Conservation (phyloP, 2,888 invertebrate genomes). For the Ophioninae sp. region DNA sequence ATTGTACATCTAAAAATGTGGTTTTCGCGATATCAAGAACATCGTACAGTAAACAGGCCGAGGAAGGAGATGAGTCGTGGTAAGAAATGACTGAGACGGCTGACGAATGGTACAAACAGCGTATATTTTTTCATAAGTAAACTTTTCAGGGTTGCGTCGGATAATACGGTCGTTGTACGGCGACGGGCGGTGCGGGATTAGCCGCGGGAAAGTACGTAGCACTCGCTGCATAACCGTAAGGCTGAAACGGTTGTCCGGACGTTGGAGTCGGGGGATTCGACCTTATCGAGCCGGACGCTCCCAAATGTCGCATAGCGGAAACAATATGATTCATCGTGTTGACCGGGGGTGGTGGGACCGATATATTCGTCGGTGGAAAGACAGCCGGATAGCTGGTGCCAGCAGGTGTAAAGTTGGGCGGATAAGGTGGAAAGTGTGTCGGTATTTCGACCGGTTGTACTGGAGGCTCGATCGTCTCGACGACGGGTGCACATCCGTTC, state of each 20-base stretch:
- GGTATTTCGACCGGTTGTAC: constrained; percentile 74
- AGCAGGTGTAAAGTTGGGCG: constrained; percentile 72
- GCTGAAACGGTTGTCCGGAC: constrained; percentile 70
- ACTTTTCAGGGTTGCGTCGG: constrained; percentile 73
- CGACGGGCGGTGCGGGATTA: constrained; percentile 72
- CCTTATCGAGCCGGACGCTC: constrained; percentile 69
- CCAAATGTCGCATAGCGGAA: constrained; percentile 73
- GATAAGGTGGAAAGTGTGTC: constrained; percentile 74
- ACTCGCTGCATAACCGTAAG: constrained; percentile 76
- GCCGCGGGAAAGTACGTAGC: constrained; percentile 75
- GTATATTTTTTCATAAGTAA: constrained; percentile 49
- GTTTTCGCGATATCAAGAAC: neutral
- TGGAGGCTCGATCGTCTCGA: constrained; percentile 70
- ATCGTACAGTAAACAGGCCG: neutral
- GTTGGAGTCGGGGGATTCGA: constrained; percentile 70
- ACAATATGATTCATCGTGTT: constrained; percentile 77
- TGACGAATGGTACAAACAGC: constrained; percentile 44
- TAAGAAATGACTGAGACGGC: neutral
- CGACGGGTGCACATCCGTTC: constrained; percentile 75
- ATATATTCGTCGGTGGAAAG: constrained; percentile 77
- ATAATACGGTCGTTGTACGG: constrained; percentile 74
- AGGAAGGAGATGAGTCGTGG: neutral
- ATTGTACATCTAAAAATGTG: constrained; percentile 48
- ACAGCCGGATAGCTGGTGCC: constrained; percentile 76
- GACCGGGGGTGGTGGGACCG: constrained; percentile 78